Evolutionary conservation across 92 coral and sea anemone species (phyloP), one percentile per base, ranked within the genome.

Genomic region (Zoanthus sansibaricus): DNA sequence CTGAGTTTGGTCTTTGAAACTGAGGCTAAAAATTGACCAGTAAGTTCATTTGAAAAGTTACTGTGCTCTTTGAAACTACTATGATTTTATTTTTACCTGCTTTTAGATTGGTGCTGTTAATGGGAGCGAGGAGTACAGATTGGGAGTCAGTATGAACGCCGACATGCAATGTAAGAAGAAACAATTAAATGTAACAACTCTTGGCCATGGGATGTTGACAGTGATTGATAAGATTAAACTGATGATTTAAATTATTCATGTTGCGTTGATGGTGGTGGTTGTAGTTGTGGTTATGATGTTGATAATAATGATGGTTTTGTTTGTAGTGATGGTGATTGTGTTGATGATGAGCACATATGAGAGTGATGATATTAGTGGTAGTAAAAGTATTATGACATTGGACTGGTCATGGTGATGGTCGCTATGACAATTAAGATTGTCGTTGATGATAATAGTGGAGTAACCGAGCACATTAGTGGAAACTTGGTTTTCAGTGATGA

Each of bases 111-210:
- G 99, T 16, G 95, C 98, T 21, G 95, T 95, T 7, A 90, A 87
- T 46, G 99, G 98, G 17, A 97, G 99, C 70, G 97, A 93, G 44
- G 99, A 97, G 72, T 94, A 86, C 30, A 92, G 99, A 4, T 84
- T 93, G 49, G 99, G 99, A 25, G 98, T 96, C 21, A 94, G 98
- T 70, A 91, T 97, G 76, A 97, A 97, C 72, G 99, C 99, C 9
- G 96, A 95, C 31, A 82, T 95, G 90, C 77, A 51, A 88, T 92
- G 99, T 97, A 94, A 86, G 95, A 15, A 32, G 25, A 6, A 73
- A 6, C 5, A 12, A 13, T 12, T 74, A 14, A 46, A n/a, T 46
- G 54, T 62, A 62, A 13, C 69, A 62, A 13, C 18, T 62, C 8
- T 17, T 14, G 68, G 68, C 15, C 17, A 61, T 61, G 25, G 16